phyloP scores from a whole-genome alignment of 1,140 invertebrate genomes.

The Spodoptera frugiperda region DNA sequence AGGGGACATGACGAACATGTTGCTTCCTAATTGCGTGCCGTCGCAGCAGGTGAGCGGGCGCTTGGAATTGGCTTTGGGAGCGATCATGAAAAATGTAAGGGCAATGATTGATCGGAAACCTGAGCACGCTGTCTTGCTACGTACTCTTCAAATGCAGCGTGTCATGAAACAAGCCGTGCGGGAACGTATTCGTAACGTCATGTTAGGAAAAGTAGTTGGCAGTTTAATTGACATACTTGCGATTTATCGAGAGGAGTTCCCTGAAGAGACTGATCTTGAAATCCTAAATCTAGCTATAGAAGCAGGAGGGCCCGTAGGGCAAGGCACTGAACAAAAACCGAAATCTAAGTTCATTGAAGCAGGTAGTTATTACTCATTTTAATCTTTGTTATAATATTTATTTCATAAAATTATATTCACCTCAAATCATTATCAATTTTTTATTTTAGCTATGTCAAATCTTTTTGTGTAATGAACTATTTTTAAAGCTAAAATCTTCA shows the following conservation, averaged over 20 bases:
- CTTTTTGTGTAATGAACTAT: too few relatives aligned
- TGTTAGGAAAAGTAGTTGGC: slow-evolving; percentile 68
- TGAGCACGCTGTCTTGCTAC: not conserved
- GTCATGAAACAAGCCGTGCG: slow-evolving; percentile 67
- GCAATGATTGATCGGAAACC: slow-evolving; percentile 22
- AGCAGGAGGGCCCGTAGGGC: not conserved
- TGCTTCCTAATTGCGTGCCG: slow-evolving; percentile 55
- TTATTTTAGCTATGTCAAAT: too few relatives aligned
- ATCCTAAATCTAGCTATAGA: slow-evolving; percentile 60
- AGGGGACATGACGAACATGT: slow-evolving; percentile 22
- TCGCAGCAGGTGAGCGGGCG: slow-evolving; percentile 65
- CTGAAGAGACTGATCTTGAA: slow-evolving; percentile 65
- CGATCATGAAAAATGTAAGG: slow-evolving; percentile 67
- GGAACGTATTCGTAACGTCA: slow-evolving; percentile 63
- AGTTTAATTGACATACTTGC: slow-evolving; percentile 51
- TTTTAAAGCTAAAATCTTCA: too few relatives aligned
- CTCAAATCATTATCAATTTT: too few relatives aligned
- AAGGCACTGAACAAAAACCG: not conserved
- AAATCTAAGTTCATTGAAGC: slow-evolving; percentile 15
- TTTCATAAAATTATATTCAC: too few relatives aligned
- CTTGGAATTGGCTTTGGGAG: slow-evolving; percentile 71
- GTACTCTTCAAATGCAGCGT: slow-evolving; percentile 42
- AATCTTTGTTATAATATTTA: slow-evolving; percentile 3
- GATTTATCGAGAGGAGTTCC: slow-evolving; percentile 65
- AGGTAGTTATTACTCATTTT: slow-evolving; percentile 47